Percentiles rank a stretch among this genome's conserved stretches.
Evolutionary conservation across 2,113 vertebrate species (phyloP).

Genomic region (Peromyscus leucopus): DNA sequence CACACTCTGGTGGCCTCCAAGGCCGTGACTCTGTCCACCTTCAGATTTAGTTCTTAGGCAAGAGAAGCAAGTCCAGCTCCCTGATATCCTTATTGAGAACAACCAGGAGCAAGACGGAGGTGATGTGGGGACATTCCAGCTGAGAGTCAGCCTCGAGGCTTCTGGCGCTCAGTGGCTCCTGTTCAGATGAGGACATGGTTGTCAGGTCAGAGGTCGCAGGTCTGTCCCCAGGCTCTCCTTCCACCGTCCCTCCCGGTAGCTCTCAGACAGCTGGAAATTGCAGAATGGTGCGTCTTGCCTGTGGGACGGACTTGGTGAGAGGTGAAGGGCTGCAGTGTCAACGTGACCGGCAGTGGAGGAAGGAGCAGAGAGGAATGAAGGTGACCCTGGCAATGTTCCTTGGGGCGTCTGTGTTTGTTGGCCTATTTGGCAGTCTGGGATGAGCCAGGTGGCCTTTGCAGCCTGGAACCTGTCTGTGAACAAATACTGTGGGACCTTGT

Average conservation of each 20-base stretch:
- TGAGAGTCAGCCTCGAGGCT: neutral
- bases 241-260: neutral
- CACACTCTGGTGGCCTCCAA: no score
- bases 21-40: neutral
- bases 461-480: neutral
- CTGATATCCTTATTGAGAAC: neutral
- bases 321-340: constrained; percentile 57
- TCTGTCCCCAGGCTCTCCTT: neutral
- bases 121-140: neutral
- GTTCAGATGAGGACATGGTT: neutral
- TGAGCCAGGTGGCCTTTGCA: neutral
- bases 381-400: neutral
- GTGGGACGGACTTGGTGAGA: constrained; percentile 31
- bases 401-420: neutral
- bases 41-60: neutral
- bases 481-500: neutral
- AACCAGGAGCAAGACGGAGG: rapidly evolving
- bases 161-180: neutral
- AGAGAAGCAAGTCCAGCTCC: neutral
- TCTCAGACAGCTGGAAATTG: neutral
- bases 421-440: neutral
- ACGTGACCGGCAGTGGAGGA: constrained; percentile 31
- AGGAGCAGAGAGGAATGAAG: constrained; percentile 41
- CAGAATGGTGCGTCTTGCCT: neutral
- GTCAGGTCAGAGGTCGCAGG: constrained; percentile 46